phyloP scores from a whole-genome alignment of 2,888 invertebrate genomes.

The Andrena bicolor region DNA sequence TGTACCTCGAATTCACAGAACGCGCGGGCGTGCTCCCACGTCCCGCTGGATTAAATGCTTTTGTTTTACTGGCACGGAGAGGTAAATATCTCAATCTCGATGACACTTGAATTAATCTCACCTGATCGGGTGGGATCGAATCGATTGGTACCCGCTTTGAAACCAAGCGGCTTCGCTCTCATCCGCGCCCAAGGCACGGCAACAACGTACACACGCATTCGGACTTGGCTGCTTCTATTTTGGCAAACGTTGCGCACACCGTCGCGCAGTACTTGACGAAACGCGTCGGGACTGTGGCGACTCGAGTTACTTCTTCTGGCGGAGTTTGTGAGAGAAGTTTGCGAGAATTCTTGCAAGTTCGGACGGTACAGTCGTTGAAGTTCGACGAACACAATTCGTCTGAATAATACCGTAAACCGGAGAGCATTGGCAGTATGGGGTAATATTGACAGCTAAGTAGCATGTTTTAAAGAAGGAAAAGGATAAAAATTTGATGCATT shows the following conservation, averaged over 20 bases:
- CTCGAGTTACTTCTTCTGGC: too few species aligned
- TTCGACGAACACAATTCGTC: too few species aligned
- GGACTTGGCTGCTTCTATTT: conserved; percentile 19
- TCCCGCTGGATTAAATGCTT: conserved; percentile 11
- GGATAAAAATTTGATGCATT: too few species aligned
- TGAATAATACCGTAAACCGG: too few species aligned
- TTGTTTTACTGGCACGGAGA: conserved; percentile 32
- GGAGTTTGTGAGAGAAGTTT: too few species aligned
- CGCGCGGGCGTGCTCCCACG: neutral
- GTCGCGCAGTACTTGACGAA: conserved; percentile 18
- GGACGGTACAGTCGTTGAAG: too few species aligned
- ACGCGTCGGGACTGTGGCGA: neutral
- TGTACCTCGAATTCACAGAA: conserved; percentile 20
- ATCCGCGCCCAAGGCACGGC: conserved; percentile 27
- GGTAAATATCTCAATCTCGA: conserved; percentile 46
- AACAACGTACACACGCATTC: conserved; percentile 37
- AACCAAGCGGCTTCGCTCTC: conserved; percentile 27
- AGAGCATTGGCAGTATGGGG: too few species aligned
- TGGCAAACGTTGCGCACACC: conserved; percentile 1
- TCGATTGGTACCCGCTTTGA: neutral
- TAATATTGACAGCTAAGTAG: too few species aligned
- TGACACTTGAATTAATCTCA: conserved; percentile 3
- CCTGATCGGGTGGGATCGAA: conserved; percentile 35
- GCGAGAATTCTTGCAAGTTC: too few species aligned
- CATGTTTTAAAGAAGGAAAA: too few species aligned